Evolutionary conservation across 2,888 invertebrate species (phyloP), one percentile per base, ranked within the genome.

Genomic region (Agriopis marginaria): DNA sequence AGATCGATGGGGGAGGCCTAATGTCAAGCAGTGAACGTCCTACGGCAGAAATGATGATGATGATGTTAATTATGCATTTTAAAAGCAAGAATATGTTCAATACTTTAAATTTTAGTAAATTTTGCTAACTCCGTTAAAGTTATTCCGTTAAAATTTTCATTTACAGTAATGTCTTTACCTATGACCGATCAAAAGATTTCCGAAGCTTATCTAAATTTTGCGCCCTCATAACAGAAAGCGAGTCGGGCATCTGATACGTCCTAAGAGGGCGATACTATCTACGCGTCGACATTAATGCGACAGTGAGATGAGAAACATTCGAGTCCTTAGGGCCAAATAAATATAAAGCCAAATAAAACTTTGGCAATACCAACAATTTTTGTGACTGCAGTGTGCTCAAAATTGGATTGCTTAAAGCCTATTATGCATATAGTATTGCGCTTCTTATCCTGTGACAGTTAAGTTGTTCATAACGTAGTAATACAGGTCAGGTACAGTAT

Each of bases 151-250:
- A 3, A 32, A 3, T 32, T 32, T 32, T 32, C 32, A 32, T 32
- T 32, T 32, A 5, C 3, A 5, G 32, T 32, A 32, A 32, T 32
- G 32, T 32, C 50, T 17, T 23, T 9, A 23, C 17, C 70, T 45
- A 56, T 53, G n/a, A 45, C 14, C 56, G 55, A 66, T 55, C 47
- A 58, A 68, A 70, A 66, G 50, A 77, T 85, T 80, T 83, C 75
- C 77, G 77, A 77, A 82, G 85, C 84, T 88, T 89, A 89, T 90
- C 87, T 83, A 82, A 89, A 89, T 90, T 90, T 89, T 86, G 87
- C 88, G 89, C 88, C 78, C 83, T 86, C 84, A 78, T 81, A 82
- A 83, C 77, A 82, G 85, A 89, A 89, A 89, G 87, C 82, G 83
- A 81, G 82, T 82, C 83, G 87, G 87, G 80, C 85, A 87, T 89